Conservation (phyloP, 2,113 vertebrate species). For the Microtus montanus region DNA sequence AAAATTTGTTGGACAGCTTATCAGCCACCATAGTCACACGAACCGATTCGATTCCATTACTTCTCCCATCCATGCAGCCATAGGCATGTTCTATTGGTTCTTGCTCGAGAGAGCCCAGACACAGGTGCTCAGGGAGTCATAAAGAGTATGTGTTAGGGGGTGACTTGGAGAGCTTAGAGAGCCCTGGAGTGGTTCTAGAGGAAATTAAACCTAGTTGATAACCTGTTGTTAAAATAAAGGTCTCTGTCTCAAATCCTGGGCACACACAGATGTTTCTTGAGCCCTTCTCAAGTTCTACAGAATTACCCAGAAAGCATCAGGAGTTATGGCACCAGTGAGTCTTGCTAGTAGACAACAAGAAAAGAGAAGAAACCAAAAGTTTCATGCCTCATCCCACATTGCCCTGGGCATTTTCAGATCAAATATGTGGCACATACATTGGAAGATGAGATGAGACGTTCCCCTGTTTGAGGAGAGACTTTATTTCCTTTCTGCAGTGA, state of each 20-base stretch:
- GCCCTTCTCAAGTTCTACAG: neutral
- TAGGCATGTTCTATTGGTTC: neutral
- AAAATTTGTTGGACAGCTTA: neutral
- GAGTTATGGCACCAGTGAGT: neutral
- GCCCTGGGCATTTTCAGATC: neutral
- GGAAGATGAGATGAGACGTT: neutral
- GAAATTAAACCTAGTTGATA: neutral
- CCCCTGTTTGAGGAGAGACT: neutral
- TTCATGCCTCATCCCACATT: neutral
- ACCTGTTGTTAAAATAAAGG: neutral
- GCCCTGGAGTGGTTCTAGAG: neutral
- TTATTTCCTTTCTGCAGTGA: neutral
- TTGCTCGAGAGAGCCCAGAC: neutral
- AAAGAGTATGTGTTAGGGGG: neutral
- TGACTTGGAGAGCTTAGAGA: neutral
- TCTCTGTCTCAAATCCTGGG: neutral
- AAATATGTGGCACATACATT: neutral
- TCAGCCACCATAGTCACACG: neutral
- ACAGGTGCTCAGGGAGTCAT: neutral
- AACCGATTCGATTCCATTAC: neutral
- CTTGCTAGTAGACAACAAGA: neutral
- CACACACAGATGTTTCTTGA: neutral
- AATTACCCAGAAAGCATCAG: neutral
- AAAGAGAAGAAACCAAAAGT: neutral
- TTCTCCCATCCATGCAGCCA: no score